Base-by-base conservation (phyloP, 1,140 invertebrate genomes). In the Drosophila saltans region DNA sequence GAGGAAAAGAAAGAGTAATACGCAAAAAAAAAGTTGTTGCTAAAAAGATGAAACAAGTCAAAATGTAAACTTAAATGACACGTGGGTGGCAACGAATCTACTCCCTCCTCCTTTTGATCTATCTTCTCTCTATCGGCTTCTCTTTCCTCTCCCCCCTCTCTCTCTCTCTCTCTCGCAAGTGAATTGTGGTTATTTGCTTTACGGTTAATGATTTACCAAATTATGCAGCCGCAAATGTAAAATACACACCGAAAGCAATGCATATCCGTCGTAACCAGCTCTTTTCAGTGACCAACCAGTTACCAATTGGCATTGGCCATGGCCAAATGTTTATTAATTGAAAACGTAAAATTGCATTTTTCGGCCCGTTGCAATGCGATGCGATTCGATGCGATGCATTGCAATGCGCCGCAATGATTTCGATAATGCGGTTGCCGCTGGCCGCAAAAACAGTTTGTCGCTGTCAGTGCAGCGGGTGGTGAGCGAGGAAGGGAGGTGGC, bases 181-280 rank as follows among this genome's bases (percentile, higher is more conserved):
- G 65, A 62, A 78, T 77, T 78, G 75, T 60, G 75, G 75, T 78
- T 62, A n/a, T 72, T 41, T 56, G 75, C 80, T 80, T 89, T 76
- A 83, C 83, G 76, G 84, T 89, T 89, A 89, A 89, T 89, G 80
- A 90, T 89, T 89, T 81, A 90, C 84, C 85, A 89, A 89, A 89
- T 89, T 89, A 89, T 89, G 81, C 67, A 71, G 85, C 84, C 84
- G 57, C 84, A 89, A 84, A 86, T 86, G 82, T 86, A 82, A 86
- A 86, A 86, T 86, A 79, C 63, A 83, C 68, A 70, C 52, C 16
- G 4, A 8, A 8, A 63, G 71, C 56, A 71, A 10, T 43, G 41
- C 41, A 16, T 52, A 52, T 52, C 40, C 43, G 41, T 30, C 16
- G 21, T 30, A 56, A 39, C 48, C 66, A 48, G 43, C 36, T 16